Percentiles rank a stretch among this genome's conserved stretches.
Conservation (phyloP, 2,113 vertebrate genomes). For the Anser cygnoides region DNA sequence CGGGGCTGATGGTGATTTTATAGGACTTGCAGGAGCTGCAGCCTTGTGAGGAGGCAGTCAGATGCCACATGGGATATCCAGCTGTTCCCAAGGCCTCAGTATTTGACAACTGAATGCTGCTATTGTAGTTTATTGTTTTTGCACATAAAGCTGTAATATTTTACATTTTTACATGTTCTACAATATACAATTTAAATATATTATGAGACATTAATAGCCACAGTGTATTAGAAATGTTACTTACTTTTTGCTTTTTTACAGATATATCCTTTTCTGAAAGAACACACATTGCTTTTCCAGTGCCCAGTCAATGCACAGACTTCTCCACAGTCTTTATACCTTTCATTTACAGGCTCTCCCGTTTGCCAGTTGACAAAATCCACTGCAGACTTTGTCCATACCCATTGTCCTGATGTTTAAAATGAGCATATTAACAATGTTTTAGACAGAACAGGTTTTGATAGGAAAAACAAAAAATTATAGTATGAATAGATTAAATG, state of each 20-base stretch:
- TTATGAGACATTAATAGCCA: background rate
- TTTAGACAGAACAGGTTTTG: background rate
- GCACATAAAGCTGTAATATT: background rate
- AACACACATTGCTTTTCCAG: slow-evolving; percentile 82
- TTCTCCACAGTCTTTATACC: slow-evolving; percentile 79
- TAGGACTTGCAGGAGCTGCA: fast-evolving
- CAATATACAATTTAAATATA: background rate
- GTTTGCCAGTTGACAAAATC: slow-evolving; percentile 89
- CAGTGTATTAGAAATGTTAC: background rate
- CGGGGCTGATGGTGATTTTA: background rate
- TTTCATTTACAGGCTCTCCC: slow-evolving; percentile 66
- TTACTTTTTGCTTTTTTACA: slow-evolving; percentile 91
- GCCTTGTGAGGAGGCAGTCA: background rate
- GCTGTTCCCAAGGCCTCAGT: background rate
- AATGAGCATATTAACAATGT: background rate
- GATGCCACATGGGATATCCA: background rate
- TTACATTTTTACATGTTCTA: background rate
- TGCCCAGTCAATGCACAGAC: slow-evolving; percentile 75
- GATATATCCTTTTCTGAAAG: slow-evolving; percentile 81
- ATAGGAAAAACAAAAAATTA: background rate
- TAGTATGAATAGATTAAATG: background rate
- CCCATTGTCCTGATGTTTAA: slow-evolving; percentile 71
- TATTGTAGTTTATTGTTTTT: background rate
- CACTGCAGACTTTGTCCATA: slow-evolving; percentile 82
- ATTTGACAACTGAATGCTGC: background rate